Base-by-base conservation (phyloP, 2,113 vertebrate species). In the Drymodes brunneopygia region DNA sequence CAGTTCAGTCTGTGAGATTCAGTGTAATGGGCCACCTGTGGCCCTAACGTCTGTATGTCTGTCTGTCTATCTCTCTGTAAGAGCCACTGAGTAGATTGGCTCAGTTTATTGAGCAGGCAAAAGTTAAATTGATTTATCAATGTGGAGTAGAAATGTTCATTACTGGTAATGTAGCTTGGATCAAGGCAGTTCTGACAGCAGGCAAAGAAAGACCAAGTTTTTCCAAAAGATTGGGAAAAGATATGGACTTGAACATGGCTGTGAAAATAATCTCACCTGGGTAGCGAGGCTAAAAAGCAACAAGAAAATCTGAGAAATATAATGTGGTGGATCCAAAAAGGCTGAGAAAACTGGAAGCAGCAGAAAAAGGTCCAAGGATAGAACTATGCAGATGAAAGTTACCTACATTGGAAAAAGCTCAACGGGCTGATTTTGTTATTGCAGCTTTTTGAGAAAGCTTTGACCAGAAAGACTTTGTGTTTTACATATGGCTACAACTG, bases 231-330 rank as follows among this genome's bases (percentile, higher is more conserved):
- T 0, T 77, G 17, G 20, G 22, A 56, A 72, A 82, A 58, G 16
- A 28, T 10, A 31, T 1, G 4, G 33, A 44, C 45, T 48, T 77
- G 17, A 65, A n/a, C 0, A 0, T 33, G n/a, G 3, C 33, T 70
- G 45, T 81, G 66, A 69, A 92, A 69, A 72, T 40, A n/a, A 28
- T 57, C 40, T 72, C 15, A 20, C 18, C 13, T 88, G 23, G 5
- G 15, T 58, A 73, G 16, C 18, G 82, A 31, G 29, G 9, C 6
- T 35, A 28, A 25, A 91, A 83, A 57, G 9, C 20, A 74, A 6
- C 2, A 64, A 51, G 35, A 51, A 35, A n/a, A 72, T 27, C 22
- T 69, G 62, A 92, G 31, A 79, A 54, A 15, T 69, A 9, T 10
- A 80, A 69, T 15, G 14, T 16, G 12, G 6, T 51, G 14, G 4